Conservation (phyloP, 2,113 vertebrate species). For the Sterna hirundo region DNA sequence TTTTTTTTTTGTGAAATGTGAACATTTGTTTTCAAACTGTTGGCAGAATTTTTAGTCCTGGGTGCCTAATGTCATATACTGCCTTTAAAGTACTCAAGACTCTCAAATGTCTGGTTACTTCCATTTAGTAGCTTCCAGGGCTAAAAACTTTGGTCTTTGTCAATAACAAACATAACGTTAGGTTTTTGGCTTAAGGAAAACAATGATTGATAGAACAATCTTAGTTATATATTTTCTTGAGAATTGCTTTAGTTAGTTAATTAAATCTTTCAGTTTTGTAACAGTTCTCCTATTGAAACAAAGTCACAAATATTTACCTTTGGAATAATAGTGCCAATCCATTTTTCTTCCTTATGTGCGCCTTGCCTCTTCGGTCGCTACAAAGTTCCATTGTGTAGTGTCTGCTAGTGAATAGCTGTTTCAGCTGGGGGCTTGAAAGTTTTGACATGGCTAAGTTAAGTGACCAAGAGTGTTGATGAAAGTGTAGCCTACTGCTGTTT, state of each 20-base stretch:
- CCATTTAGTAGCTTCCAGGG: not conserved
- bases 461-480: constrained; percentile 8
- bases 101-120: not conserved
- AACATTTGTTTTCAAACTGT: not conserved
- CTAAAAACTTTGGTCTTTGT: not conserved
- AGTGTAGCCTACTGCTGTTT: constrained; percentile 1
- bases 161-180: not conserved
- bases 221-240: not conserved
- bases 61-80: not conserved
- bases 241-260: not conserved
- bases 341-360: not conserved
- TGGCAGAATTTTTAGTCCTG: not conserved
- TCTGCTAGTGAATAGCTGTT: not conserved
- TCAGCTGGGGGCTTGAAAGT: not conserved
- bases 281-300: not conserved
- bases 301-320: not conserved
- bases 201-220: not conserved
- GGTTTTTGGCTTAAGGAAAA: not conserved
- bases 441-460: not conserved
- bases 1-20: not conserved
- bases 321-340: constrained; percentile 25
- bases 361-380: not conserved
- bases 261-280: not conserved
- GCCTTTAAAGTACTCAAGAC: not conserved
- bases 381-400: not conserved